Evolutionary conservation across 2,888 invertebrate genomes (phyloP).

Genomic region (Lepidochrysops patricia): DNA sequence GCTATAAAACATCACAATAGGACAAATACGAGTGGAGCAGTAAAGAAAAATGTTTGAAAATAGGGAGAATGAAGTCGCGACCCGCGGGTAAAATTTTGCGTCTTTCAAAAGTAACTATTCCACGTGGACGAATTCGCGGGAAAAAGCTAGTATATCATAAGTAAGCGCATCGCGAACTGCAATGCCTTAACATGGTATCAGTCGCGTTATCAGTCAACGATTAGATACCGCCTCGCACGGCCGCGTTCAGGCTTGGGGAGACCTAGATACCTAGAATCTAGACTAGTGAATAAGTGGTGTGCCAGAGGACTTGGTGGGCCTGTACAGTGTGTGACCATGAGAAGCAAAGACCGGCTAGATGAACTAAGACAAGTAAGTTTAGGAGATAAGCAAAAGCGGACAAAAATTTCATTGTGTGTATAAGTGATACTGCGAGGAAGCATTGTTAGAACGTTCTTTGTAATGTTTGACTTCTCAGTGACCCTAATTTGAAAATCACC

Average conservation of each 20-base stretch:
- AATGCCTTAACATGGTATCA: constrained; percentile 29
- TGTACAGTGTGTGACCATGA: constrained; percentile 33
- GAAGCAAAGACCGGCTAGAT: constrained; percentile 58
- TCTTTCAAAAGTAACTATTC: no score
- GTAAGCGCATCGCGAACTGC: not conserved
- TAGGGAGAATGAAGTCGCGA: no score
- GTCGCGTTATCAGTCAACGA: constrained; percentile 45
- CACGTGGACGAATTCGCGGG: no score
- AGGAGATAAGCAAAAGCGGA: not conserved
- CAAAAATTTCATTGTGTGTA: not conserved
- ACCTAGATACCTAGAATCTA: constrained; percentile 8
- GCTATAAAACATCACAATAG: no score
- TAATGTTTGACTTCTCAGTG: constrained; percentile 11
- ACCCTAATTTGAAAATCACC: constrained; percentile 12
- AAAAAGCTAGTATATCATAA: no score
- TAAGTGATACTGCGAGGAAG: not conserved
- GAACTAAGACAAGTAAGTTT: constrained; percentile 55
- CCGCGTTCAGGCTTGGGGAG: constrained; percentile 35
- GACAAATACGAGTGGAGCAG: no score
- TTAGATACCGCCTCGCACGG: constrained; percentile 55
- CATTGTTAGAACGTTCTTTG: not conserved
- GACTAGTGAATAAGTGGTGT: not conserved
- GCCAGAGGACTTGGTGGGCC: no score
- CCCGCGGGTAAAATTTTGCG: no score
- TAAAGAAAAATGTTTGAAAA: no score